phyloP scores from a whole-genome alignment of 2,888 invertebrate genomes.

The Scaptomyza cyrtandrae region DNA sequence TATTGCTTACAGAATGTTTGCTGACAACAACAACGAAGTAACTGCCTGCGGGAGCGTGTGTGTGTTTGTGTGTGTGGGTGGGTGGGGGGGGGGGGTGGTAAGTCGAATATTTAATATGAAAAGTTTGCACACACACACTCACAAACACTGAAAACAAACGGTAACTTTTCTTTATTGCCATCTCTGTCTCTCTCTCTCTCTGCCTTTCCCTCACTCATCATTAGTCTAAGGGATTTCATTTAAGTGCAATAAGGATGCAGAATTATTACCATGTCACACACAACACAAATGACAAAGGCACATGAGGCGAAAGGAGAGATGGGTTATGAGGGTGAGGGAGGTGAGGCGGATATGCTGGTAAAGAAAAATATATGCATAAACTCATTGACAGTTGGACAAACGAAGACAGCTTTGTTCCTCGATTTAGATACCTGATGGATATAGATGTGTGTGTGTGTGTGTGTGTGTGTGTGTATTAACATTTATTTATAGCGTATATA shows the following conservation, averaged over 20 bases:
- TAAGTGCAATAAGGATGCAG: slow-evolving; percentile 50
- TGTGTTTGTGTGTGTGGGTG: no score
- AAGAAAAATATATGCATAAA: slow-evolving; percentile 55
- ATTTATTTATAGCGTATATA: no score
- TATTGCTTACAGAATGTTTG: slow-evolving; percentile 29
- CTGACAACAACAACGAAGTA: no score
- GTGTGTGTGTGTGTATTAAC: no score
- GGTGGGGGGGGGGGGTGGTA: slow-evolving; percentile 1
- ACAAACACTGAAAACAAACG: background rate
- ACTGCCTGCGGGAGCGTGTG: background rate
- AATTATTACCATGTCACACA: slow-evolving; percentile 24
- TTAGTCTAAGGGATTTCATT: slow-evolving; percentile 42
- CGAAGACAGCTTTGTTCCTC: slow-evolving; percentile 50
- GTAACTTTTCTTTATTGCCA: slow-evolving; percentile 13
- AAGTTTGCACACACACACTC: slow-evolving; percentile 8
- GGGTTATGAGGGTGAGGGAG: background rate
- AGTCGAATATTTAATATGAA: slow-evolving; percentile 27
- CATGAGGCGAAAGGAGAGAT: no score
- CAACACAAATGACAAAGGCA: slow-evolving; percentile 1
- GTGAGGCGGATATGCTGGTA: slow-evolving; percentile 30
- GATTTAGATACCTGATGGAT: background rate
- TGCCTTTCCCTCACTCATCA: slow-evolving; percentile 8
- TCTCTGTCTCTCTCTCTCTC: slow-evolving; percentile 7
- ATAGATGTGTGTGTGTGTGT: background rate
- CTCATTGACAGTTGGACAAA: slow-evolving; percentile 47